These are phyloP conservation scores for Serranus cabrilla DNA, from an alignment of 2,797 vertebrate species.

Conservation along the genomic window DNA sequence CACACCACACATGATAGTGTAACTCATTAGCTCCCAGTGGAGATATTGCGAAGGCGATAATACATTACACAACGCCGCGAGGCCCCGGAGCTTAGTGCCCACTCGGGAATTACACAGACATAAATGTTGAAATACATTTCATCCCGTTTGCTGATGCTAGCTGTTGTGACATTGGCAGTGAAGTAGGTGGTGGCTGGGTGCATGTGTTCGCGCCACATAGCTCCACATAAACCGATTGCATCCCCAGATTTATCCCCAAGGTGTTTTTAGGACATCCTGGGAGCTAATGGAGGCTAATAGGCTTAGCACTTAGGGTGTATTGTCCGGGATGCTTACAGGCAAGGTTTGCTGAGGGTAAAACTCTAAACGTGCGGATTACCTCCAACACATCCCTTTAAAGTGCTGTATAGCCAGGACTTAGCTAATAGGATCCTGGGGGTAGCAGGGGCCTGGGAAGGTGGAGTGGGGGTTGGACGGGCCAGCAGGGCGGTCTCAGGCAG, in stretches of 20 bases:
- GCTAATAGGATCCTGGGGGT: constrained; percentile 92
- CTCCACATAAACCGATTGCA: constrained; percentile 83
- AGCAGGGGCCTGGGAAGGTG: constrained; percentile 77
- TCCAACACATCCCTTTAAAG: constrained; percentile 96
- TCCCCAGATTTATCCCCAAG: constrained; percentile 85
- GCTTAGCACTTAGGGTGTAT: constrained; percentile 94
- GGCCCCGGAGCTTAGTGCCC: constrained; percentile 37
- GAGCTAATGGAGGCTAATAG: constrained; percentile 93
- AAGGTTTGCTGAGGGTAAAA: constrained; percentile 99
- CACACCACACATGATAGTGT: constrained; percentile 14
- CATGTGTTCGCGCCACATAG: constrained; percentile 72
- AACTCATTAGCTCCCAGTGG: constrained; percentile 22
- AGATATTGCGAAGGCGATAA: constrained; percentile 25
- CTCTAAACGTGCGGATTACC: constrained; percentile 95
- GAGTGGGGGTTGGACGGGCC: constrained; percentile 71
- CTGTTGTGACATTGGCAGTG: constrained; percentile 51
- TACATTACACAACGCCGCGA: constrained; percentile 23
- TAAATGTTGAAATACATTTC: constrained; percentile 43
- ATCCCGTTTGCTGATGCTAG: constrained; percentile 63
- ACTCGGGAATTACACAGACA: constrained; percentile 45
- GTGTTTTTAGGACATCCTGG: constrained; percentile 88
- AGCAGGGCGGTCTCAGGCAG: constrained; percentile 66
- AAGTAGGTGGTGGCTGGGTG: constrained; percentile 41
- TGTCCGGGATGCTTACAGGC: constrained; percentile 93
- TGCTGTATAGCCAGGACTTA: constrained; percentile 97